These are phyloP conservation scores for Chelonus formosanus DNA, from an alignment of 2,888 invertebrate genomes.

Conservation along the genomic window DNA sequence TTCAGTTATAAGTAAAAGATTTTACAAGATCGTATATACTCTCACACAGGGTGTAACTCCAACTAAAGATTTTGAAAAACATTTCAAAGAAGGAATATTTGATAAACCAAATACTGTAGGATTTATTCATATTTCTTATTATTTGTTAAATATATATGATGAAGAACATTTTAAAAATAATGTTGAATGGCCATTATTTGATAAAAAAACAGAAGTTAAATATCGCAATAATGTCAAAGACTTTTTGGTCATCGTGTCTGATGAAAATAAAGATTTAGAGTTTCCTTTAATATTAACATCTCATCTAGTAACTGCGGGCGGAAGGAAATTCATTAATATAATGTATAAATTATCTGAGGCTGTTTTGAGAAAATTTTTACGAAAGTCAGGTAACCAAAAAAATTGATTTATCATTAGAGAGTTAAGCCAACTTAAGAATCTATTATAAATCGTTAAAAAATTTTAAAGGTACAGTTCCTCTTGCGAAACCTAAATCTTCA, in stretches of 20 bases:
- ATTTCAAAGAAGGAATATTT: conserved; percentile 59
- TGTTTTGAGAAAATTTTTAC: conserved; percentile 38
- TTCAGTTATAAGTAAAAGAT: too few species aligned
- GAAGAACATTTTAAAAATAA: conserved; percentile 50
- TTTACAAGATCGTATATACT: too few species aligned
- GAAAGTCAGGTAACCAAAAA: too few species aligned
- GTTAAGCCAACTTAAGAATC: too few species aligned
- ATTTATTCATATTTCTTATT: conserved; percentile 55
- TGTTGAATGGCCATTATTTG: conserved; percentile 57
- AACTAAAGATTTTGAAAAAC: conserved; percentile 52
- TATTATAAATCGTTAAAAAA: too few species aligned
- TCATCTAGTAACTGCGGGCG: conserved; percentile 56
- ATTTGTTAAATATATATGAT: conserved; percentile 55
- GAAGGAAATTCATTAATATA: conserved; percentile 55
- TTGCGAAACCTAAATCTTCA: too few species aligned
- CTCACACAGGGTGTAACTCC: too few species aligned
- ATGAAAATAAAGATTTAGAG: conserved; percentile 54
- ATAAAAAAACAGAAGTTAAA: conserved; percentile 56
- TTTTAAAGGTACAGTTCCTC: too few species aligned
- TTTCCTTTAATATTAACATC: conserved; percentile 55
- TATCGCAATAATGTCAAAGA: conserved; percentile 57
- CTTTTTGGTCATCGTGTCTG: conserved; percentile 48
- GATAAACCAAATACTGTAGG: conserved; percentile 59
- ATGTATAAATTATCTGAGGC: conserved; percentile 59
- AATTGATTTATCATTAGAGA: too few species aligned